Conservation (phyloP, 2,113 vertebrate genomes). For the Xiphophorus maculatus region DNA sequence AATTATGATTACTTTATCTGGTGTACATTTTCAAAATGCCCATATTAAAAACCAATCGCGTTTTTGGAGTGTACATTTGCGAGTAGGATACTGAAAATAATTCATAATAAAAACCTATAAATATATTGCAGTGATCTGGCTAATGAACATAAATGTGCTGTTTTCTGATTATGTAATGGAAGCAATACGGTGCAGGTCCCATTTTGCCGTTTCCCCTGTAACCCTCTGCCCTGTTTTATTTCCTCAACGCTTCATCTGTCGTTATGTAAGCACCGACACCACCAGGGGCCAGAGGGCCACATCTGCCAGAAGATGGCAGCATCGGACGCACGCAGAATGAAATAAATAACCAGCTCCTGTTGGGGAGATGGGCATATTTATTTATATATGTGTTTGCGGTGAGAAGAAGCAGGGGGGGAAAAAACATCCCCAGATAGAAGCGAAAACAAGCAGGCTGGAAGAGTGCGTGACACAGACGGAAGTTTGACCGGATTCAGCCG, state of each 20-base stretch:
- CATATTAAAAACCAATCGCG: too few relatives aligned
- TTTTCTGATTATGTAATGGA: background rate
- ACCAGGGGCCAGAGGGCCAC: slow-evolving; percentile 9
- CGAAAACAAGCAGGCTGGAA: slow-evolving; percentile 67
- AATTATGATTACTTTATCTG: too few relatives aligned
- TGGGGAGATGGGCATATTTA: background rate
- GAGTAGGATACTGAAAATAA: too few relatives aligned
- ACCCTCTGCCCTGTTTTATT: background rate
- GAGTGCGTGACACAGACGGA: slow-evolving; percentile 18
- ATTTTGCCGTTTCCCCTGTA: background rate
- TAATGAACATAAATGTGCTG: background rate
- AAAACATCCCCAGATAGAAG: slow-evolving; percentile 60
- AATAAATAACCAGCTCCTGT: slow-evolving; percentile 7
- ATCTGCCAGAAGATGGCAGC: slow-evolving; percentile 63
- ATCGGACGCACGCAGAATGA: slow-evolving; percentile 17
- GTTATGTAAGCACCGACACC: slow-evolving; percentile 48
- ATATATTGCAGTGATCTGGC: background rate
- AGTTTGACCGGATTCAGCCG: background rate
- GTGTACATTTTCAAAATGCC: too few relatives aligned
- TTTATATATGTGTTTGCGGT: background rate
- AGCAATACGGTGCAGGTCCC: background rate
- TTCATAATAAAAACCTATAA: too few relatives aligned
- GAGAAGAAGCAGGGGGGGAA: background rate
- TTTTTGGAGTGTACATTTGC: too few relatives aligned
- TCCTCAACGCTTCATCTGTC: background rate